Conservation (phyloP, 2,888 invertebrate genomes). For the Eugnorisma glareosa region DNA sequence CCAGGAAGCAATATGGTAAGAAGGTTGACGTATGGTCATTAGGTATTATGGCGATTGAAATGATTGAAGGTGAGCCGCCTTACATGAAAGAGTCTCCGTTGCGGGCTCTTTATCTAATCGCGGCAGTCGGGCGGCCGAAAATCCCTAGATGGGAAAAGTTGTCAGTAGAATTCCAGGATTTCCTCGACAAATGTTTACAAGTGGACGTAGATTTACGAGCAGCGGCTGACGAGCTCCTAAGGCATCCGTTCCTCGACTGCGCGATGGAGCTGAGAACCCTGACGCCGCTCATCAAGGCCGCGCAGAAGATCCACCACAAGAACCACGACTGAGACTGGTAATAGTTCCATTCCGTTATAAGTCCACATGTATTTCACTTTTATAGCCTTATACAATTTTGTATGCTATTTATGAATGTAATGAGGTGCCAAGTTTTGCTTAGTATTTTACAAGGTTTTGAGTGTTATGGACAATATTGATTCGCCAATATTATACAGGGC, state of each 20-base stretch:
- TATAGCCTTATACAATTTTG: constrained; percentile 81
- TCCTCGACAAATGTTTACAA: constrained; percentile 96
- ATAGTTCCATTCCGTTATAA: constrained; percentile 75
- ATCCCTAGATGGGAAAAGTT: constrained; percentile 95
- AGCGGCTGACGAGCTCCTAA: constrained; percentile 94
- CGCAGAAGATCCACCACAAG: constrained; percentile 95
- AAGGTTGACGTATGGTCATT: constrained; percentile 98
- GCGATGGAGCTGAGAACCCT: constrained; percentile 95
- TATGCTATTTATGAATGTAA: constrained; percentile 71
- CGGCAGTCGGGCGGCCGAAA: constrained; percentile 98
- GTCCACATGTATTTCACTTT: constrained; percentile 74
- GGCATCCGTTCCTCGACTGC: constrained; percentile 94
- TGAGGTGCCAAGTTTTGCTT: constrained; percentile 78
- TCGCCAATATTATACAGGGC: constrained; percentile 56
- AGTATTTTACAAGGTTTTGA: constrained; percentile 62
- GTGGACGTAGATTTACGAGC: constrained; percentile 95
- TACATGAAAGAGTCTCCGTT: constrained; percentile 98
- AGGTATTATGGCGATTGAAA: constrained; percentile 99
- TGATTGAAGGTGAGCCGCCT: constrained; percentile 98
- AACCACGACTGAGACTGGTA: constrained; percentile 84
- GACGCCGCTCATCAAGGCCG: constrained; percentile 97
- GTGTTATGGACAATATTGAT: constrained; percentile 56
- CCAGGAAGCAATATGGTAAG: constrained; percentile 97
- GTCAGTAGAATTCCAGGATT: constrained; percentile 94
- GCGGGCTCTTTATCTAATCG: constrained; percentile 97